Conservation (phyloP, 2,113 vertebrate species). For the Geococcyx californianus region DNA sequence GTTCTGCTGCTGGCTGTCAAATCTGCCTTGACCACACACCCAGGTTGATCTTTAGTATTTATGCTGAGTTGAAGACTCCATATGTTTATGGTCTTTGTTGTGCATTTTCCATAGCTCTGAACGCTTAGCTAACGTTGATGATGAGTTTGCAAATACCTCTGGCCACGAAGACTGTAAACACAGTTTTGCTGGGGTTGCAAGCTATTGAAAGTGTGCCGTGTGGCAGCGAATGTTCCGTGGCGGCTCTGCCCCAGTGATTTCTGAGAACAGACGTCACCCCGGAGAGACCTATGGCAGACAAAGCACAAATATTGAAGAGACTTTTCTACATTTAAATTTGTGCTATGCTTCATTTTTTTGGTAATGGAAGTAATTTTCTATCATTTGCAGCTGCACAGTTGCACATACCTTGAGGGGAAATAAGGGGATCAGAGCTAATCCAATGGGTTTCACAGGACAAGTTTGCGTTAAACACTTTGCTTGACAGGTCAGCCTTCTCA, state of each 20-base stretch:
- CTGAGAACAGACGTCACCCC: neutral
- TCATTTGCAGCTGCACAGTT: neutral
- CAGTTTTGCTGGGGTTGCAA: neutral
- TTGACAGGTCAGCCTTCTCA: neutral
- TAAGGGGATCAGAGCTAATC: neutral
- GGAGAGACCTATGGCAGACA: neutral
- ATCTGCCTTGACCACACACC: neutral
- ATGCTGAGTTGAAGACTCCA: neutral
- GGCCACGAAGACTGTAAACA: neutral
- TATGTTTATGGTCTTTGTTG: neutral
- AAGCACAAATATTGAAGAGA: neutral
- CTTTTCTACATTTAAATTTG: neutral
- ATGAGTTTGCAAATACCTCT: neutral
- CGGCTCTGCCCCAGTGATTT: neutral
- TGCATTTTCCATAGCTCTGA: neutral
- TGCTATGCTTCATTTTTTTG: neutral
- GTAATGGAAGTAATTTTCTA: neutral
- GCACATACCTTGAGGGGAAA: neutral
- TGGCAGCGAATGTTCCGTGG: neutral
- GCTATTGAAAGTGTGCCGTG: neutral
- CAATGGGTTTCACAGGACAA: neutral
- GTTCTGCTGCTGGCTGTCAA: neutral
- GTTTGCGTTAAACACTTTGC: neutral
- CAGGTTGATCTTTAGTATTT: neutral
- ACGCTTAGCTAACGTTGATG: neutral